Evolutionary conservation across 92 coral and sea anemone species (phyloP), one percentile per base, ranked within the genome.

Genomic region (Epizoanthus scotinus): DNA sequence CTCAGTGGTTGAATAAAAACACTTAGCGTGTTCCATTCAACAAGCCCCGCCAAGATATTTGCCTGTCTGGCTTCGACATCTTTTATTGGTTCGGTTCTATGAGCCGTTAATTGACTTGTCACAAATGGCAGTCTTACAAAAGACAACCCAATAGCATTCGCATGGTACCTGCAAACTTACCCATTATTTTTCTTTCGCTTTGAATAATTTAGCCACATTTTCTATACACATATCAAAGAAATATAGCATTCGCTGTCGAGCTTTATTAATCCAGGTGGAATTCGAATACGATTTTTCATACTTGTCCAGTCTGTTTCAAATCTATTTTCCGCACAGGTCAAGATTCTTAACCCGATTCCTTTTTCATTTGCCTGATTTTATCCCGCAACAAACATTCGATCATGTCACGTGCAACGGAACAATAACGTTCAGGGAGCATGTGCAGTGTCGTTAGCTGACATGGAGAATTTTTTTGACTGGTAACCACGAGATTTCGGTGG

Each of bases 361-460:
- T 47, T 47, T 47, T 47, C 52, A 63, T 36, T 29, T 44, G 67
- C 72, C 66, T 81, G 88, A 49, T 50, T 63, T 72, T 83, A 63
- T 53, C 38, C 59, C 52, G 86, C 78, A 75, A 60, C 67, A 60
- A 75, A 75, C 54, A 28, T 58, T 75, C 69, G 81, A 59, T 75
- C 22, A 15, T 75, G 84, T 88, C 91, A 88, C 91, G 91, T 88
- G 91, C 71, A 26, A 24, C 21, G 27, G 59, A 88, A 84, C 90
- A 82, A 91, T 89, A 89, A 88, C 90, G 87, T 83, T 40, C 73
- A 87, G 79, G 40, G 95, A 85, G 92, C 97, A 92, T 92, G 97
- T 83, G 97, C 97, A 80, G 87, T 63, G 40, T 4, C 9, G 87
- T 22, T 62, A 77, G 58, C 27, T 69, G 28, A 66, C 63, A 62